Conservation (phyloP, 2,797 vertebrate species). For the Hephaestus fuliginosus region DNA sequence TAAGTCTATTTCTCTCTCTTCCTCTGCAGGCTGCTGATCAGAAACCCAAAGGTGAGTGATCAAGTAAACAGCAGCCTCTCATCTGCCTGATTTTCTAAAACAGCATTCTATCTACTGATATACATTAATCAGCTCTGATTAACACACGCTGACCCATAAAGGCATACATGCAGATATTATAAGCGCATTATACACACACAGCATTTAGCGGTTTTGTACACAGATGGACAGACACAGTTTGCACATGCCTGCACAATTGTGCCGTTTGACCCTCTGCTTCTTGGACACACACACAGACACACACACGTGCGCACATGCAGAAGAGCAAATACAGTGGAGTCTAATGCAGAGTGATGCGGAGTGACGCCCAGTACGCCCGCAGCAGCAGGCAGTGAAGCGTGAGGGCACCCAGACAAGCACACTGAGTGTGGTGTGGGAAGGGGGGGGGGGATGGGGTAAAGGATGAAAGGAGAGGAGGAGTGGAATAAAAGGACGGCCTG, state of each 20-base stretch:
- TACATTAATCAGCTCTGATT: slow-evolving; percentile 62
- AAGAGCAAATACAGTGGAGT: slow-evolving; percentile 57
- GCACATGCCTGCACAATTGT: slow-evolving; percentile 63
- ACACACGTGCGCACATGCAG: slow-evolving; percentile 21
- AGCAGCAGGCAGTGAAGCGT: slow-evolving; percentile 72
- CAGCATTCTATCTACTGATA: slow-evolving; percentile 21
- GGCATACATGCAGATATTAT: slow-evolving; percentile 29
- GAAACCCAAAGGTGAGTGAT: slow-evolving; percentile 97
- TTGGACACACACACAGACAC: slow-evolving; percentile 12
- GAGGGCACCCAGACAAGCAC: slow-evolving; percentile 69
- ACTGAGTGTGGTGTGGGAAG: slow-evolving; percentile 50
- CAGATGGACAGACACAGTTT: slow-evolving; percentile 67
- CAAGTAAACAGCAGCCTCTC: slow-evolving; percentile 18
- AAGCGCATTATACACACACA: slow-evolving; percentile 41
- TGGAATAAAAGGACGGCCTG: slow-evolving; percentile 42
- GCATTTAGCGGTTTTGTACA: slow-evolving; percentile 44
- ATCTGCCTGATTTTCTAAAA: slow-evolving; percentile 41
- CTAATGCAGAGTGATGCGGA: slow-evolving; percentile 71
- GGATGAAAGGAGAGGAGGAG: slow-evolving; percentile 14
- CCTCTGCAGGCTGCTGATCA: slow-evolving; percentile 93
- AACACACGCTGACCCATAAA: slow-evolving; percentile 49
- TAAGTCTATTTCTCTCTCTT: slow-evolving; percentile 22
- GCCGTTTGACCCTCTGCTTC: slow-evolving; percentile 30
- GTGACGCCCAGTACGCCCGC: slow-evolving; percentile 60
- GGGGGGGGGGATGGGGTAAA: slow-evolving; percentile 22